Base-by-base conservation (phyloP, 2,113 vertebrate species). In the human region DNA sequence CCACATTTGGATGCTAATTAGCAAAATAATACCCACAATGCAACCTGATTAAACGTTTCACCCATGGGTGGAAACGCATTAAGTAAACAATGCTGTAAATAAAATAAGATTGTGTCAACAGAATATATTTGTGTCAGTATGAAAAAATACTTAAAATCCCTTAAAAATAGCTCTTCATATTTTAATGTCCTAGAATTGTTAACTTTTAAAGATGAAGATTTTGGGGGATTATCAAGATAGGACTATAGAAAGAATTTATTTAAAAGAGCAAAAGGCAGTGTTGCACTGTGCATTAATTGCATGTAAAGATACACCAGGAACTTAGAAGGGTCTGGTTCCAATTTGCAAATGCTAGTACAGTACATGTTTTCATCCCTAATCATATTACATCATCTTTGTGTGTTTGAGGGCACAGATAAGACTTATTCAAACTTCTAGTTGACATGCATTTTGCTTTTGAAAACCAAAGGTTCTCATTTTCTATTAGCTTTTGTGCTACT, bases 1-100 rank as follows among this genome's bases (percentile, higher is more conserved):
- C 55, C 64, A 86, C 59, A 79, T 88, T 95, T 91, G 52, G 52
- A 95, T 45, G 85, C 73, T 97, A 97, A 97, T 97, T 97, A 96
- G 80, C 90, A 95, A 92, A 95, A 85, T 81, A 84, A 90, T 81
- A 76, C 75, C 55, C 93, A 93, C 73, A 81, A 68, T 66, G 25
- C 52, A 86, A 92, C 70, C 13, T 18, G 52, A 22, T 57, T 94
- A 83, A 93, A 75, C 66, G 55, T 66, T 92, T 98, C 90, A 57
- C 81, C 20, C 93, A 66, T 92, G 48, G 87, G 83, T 92, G 11
- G 64, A 97, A 94, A 97, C 43, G 22, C 23, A 97, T 75, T 96
- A 95, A 92, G 55, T 80, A 95, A 94, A 85, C 7, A 70, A 75
- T 8, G 22, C 43, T 79, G 50, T 94, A 75, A 79, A 92, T 78